A percentile compares a stretch with the other conserved stretches of the same genome.
Evolutionary conservation across 92 coral and sea anemone genomes (phyloP).

Genomic region (Desmophyllum pertusum): DNA sequence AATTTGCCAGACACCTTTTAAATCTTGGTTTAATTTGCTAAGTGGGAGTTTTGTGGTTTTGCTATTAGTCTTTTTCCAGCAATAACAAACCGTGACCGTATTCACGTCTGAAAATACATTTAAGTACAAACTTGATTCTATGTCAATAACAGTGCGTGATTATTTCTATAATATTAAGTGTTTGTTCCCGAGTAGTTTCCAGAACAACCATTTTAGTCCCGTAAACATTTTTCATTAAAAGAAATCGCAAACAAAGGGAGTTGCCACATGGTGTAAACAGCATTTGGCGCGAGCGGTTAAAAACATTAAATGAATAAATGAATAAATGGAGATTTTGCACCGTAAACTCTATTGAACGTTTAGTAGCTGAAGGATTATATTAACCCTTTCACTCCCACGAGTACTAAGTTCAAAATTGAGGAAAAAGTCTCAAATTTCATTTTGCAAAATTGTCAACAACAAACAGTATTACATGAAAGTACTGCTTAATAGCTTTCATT

Average conservation of each 20-base stretch:
- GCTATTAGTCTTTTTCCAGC: neutral
- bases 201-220: slow-evolving; percentile 7
- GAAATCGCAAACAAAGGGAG: neutral
- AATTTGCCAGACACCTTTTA: slow-evolving; percentile 24
- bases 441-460: too few species aligned
- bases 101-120: neutral
- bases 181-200: neutral
- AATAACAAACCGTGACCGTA: neutral
- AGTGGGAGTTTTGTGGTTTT: slow-evolving; percentile 17
- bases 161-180: neutral
- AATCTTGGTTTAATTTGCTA: slow-evolving; percentile 36
- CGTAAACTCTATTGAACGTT: neutral
- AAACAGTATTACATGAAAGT: too few species aligned
- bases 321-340: neutral
- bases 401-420: too few species aligned
- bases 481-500: too few species aligned
- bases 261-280: slow-evolving; percentile 9
- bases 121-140: neutral
- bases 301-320: neutral
- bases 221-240: slow-evolving; percentile 14
- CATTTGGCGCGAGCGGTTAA: neutral
- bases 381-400: too few species aligned
- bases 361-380: neutral
- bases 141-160: neutral
- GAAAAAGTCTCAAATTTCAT: too few species aligned